Evolutionary conservation across 2,888 invertebrate species (phyloP), one percentile per base, ranked within the genome.

Genomic region (Graphium colonna): DNA sequence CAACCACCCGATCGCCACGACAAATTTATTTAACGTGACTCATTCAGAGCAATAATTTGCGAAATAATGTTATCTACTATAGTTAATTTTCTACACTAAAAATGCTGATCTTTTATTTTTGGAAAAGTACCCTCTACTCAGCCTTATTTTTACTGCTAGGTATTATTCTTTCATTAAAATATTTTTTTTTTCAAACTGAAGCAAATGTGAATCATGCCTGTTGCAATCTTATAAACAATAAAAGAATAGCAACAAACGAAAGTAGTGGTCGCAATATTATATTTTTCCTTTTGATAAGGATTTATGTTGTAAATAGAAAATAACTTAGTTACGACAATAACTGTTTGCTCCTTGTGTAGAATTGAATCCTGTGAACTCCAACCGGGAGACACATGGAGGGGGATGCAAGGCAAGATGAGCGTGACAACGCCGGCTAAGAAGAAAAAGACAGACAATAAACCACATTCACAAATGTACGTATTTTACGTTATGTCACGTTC

Each of bases 291-390:
- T 5, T 5, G 21, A 21, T 21, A 21, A 21, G 3, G 21, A 21
- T 21, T n/a, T 15, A 31, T 40, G 28, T 50, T 50, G 31, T 33
- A 42, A 50, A 12, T 12, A 41, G 36, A 18, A n/a, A n/a, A 41
- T 44, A 21, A 75, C 76, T 77, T 75, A 75, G 77, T 81, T 82
- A 52, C 46, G 46, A 38, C 36, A 42, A 47, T 48, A 33, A 44
- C 69, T 83, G 74, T 84, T 94, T 93, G 80, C 81, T 85, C 80
- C 81, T 85, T 79, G 80, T 83, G 66, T 92, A 96, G 96, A 95
- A 94, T 95, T 92, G 95, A 95, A 93, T 95, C 95, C 92, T 94
- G 95, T 95, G 95, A 96, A 91, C 93, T 95, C 91, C 95, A 90
- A 82, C 87, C 87, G 84, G 90, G 90, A 86, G 90, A 90, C 90